Conservation (phyloP, 2,888 invertebrate species). For the Sphaerophoria taeniata region DNA sequence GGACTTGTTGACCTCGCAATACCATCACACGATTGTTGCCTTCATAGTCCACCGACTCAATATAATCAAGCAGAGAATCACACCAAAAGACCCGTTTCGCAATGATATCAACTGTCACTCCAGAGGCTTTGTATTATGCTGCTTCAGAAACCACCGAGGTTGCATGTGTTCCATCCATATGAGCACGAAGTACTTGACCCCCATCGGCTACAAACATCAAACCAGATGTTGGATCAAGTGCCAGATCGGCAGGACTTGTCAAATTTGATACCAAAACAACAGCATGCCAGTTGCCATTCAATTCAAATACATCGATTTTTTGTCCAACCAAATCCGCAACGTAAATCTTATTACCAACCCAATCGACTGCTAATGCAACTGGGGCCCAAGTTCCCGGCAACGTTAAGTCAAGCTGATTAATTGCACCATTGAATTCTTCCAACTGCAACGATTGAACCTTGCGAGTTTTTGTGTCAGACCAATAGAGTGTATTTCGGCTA, state of each 20-base stretch:
- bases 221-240: slow-evolving; percentile 95
- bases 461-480: slow-evolving; percentile 94
- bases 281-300: slow-evolving; percentile 93
- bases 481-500: slow-evolving; percentile 90
- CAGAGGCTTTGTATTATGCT: slow-evolving; percentile 96
- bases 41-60: slow-evolving; percentile 97
- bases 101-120: slow-evolving; percentile 95
- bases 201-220: slow-evolving; percentile 94
- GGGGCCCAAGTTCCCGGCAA: slow-evolving; percentile 95
- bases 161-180: slow-evolving; percentile 96
- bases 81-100: slow-evolving; percentile 97
- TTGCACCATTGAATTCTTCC: slow-evolving; percentile 83
- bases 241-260: slow-evolving; percentile 95
- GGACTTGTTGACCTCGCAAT: slow-evolving; percentile 92
- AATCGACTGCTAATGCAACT: slow-evolving; percentile 96
- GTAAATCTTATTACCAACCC: slow-evolving; percentile 98
- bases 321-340: slow-evolving; percentile 96
- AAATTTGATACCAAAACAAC: slow-evolving; percentile 96
- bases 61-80: slow-evolving; percentile 96
- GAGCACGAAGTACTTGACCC: slow-evolving; percentile 92
- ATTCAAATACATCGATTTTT: slow-evolving; percentile 96
- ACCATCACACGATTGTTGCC: slow-evolving; percentile 92
- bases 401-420: slow-evolving; percentile 85
- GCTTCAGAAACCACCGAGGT: slow-evolving; percentile 94
- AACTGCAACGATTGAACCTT: slow-evolving; percentile 86